phyloP scores from a whole-genome alignment of 1,140 invertebrate species.

The Potamilus streckersoni region DNA sequence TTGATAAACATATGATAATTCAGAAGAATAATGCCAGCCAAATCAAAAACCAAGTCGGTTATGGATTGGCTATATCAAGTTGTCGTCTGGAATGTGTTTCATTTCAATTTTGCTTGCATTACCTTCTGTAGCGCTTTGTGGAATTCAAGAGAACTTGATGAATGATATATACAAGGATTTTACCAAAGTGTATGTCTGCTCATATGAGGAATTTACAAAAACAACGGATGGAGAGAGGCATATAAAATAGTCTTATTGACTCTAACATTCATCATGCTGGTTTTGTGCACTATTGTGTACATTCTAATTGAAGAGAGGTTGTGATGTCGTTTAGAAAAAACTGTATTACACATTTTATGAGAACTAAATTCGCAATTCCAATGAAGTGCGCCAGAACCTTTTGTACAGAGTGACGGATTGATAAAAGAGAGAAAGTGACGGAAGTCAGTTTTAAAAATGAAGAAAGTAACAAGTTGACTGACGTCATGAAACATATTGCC shows the following conservation, averaged over 20 bases:
- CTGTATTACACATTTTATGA: neutral
- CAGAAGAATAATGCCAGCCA: constrained; percentile 24
- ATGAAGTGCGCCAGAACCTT: neutral
- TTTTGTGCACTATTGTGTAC: constrained; percentile 19
- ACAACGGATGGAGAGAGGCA: constrained; percentile 1
- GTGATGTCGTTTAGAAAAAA: constrained; percentile 13
- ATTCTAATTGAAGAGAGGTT: neutral
- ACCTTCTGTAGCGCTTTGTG: constrained; percentile 23
- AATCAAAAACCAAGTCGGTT: constrained; percentile 20
- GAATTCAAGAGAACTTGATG: constrained; percentile 1
- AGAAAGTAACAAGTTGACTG: too few relatives aligned
- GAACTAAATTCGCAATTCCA: neutral
- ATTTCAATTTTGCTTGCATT: constrained; percentile 12
- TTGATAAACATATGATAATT: constrained; percentile 23
- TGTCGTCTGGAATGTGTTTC: constrained; percentile 3
- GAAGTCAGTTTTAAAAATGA: too few relatives aligned
- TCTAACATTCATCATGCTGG: neutral
- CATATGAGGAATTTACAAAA: constrained; percentile 16
- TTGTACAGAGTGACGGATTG: neutral
- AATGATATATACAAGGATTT: constrained; percentile 4
- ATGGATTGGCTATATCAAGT: constrained; percentile 1
- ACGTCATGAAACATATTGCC: too few relatives aligned
- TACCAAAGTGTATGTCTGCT: constrained; percentile 8
- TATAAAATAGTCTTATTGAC: constrained; percentile 17
- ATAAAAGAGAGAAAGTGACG: neutral